Conservation (phyloP, 2,797 vertebrate genomes). For the Podarcis siculus region DNA sequence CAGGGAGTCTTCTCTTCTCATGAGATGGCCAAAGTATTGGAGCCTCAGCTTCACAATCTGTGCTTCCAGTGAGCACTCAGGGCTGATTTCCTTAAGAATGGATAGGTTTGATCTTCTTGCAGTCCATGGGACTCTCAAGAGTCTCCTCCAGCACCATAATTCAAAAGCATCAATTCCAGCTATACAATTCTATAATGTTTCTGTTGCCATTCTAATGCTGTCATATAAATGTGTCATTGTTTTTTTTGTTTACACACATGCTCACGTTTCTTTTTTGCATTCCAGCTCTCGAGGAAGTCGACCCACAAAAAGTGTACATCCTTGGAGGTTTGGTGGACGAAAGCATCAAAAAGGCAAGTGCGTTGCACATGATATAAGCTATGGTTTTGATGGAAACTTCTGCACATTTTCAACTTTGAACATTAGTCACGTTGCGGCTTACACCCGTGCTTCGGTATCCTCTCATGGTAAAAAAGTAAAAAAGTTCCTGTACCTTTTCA, state of each 20-base stretch:
- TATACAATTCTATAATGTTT: too few species aligned
- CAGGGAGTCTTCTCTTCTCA: too few species aligned
- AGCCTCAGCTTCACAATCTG: too few species aligned
- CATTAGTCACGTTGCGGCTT: neutral
- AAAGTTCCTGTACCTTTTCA: neutral
- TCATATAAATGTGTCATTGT: neutral
- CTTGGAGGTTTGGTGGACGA: constrained; percentile 97
- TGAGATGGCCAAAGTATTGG: too few species aligned
- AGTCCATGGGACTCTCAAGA: too few species aligned
- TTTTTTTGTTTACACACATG: too few species aligned
- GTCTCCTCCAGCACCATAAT: too few species aligned
- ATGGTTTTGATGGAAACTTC: neutral
- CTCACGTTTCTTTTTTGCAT: constrained; percentile 37
- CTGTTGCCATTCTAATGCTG: neutral
- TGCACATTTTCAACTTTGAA: neutral
- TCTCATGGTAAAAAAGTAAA: neutral
- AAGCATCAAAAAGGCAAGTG: constrained; percentile 90
- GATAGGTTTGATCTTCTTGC: too few species aligned
- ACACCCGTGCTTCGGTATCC: neutral
- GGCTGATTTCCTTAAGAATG: too few species aligned
- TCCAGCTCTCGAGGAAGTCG: constrained; percentile 85
- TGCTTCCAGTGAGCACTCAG: too few species aligned
- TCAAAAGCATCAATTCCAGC: too few species aligned
- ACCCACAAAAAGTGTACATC: constrained; percentile 85
- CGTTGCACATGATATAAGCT: neutral